Percentiles rank a stretch among this genome's conserved stretches.
Conservation (phyloP, 2,888 invertebrate genomes). For the Andrena trimmerana region DNA sequence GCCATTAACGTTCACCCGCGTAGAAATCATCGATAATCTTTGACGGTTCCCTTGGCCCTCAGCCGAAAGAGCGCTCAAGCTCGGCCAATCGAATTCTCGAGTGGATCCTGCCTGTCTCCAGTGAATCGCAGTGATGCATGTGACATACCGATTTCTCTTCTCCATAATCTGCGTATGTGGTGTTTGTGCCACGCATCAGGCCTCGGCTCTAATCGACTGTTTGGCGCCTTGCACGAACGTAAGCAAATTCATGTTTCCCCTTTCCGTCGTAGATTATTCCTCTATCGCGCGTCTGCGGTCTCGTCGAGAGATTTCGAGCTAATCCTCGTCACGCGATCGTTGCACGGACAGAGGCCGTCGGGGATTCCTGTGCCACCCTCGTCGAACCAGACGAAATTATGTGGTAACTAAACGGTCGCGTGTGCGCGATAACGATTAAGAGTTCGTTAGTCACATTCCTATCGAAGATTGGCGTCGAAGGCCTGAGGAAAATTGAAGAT, state of each 20-base stretch:
- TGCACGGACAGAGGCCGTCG: too few relatives aligned
- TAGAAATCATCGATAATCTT: not conserved
- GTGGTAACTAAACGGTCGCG: too few relatives aligned
- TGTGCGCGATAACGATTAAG: too few relatives aligned
- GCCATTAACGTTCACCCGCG: not conserved
- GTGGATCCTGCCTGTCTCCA: not conserved
- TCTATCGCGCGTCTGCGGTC: too few relatives aligned
- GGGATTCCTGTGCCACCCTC: too few relatives aligned
- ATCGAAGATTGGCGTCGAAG: too few relatives aligned
- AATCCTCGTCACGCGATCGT: too few relatives aligned
- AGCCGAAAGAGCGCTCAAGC: not conserved
- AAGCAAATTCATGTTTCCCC: constrained; percentile 45
- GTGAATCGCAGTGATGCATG: constrained; percentile 3
- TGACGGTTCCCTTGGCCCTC: not conserved
- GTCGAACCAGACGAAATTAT: too few relatives aligned
- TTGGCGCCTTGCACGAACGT: constrained; percentile 56
- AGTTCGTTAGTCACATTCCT: too few relatives aligned
- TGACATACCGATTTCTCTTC: not conserved
- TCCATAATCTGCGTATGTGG: constrained; percentile 11
- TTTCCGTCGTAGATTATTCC: not conserved
- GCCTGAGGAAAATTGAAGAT: too few relatives aligned
- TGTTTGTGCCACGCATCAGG: constrained; percentile 32
- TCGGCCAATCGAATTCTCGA: not conserved
- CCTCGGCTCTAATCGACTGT: constrained; percentile 49
- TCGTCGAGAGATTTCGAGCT: not conserved